Evolutionary conservation across 2,797 vertebrate species (phyloP).

Genomic region (Oryzias sinensis): DNA sequence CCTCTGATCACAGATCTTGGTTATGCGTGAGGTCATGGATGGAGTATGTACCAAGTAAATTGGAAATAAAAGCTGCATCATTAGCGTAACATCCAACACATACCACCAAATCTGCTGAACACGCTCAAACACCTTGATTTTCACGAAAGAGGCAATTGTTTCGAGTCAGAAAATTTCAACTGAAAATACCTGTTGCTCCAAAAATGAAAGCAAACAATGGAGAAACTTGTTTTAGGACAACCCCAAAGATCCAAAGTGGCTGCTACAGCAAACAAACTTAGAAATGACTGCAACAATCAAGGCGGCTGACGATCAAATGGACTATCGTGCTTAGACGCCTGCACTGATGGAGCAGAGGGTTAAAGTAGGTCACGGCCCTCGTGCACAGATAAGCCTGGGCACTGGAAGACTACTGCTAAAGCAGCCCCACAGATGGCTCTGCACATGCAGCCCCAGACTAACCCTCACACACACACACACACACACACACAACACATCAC

Average conservation of each 20-base stretch:
- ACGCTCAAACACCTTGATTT: too few species aligned
- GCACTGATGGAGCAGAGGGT: constrained; percentile 65
- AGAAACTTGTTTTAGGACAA: too few species aligned
- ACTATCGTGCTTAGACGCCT: constrained; percentile 28
- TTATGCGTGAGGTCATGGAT: not conserved
- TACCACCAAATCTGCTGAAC: too few species aligned
- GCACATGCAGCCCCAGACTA: constrained; percentile 60
- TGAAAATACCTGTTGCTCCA: too few species aligned
- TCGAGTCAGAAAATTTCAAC: too few species aligned
- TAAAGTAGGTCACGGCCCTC: constrained; percentile 76
- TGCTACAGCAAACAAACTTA: too few species aligned
- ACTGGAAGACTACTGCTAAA: constrained; percentile 72
- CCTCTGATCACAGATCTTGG: not conserved
- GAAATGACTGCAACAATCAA: not conserved
- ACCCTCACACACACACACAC: constrained; percentile 30
- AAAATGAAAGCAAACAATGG: too few species aligned
- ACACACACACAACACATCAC: constrained; percentile 39
- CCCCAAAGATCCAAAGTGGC: too few species aligned
- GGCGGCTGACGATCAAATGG: constrained; percentile 30
- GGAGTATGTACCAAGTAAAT: too few species aligned
- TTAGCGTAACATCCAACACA: too few species aligned
- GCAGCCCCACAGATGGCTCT: constrained; percentile 74
- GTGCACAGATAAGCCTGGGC: constrained; percentile 69
- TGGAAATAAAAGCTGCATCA: too few species aligned
- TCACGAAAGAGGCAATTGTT: too few species aligned